Conservation (phyloP, 92 coral and sea anemone genomes). For the Parazoanthus atlanticus region DNA sequence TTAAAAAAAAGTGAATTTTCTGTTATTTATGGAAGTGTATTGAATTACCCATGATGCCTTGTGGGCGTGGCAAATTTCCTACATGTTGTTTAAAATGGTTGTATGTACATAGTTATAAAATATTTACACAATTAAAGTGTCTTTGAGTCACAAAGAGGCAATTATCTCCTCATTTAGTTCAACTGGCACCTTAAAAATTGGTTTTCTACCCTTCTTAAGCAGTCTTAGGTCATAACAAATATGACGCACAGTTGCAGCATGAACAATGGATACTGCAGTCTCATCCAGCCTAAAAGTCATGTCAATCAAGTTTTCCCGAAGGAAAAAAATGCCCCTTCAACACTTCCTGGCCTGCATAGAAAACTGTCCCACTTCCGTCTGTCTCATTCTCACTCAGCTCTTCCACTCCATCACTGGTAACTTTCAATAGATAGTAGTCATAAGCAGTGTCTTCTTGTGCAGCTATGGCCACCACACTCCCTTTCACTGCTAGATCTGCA, state of each 20-base stretch:
- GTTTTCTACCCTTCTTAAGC: conserved; percentile 52
- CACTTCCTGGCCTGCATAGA: background rate
- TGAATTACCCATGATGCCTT: conserved; percentile 17
- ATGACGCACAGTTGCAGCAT: conserved; percentile 38
- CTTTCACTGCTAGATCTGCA: background rate
- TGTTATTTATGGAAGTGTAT: background rate
- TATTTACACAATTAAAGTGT: background rate
- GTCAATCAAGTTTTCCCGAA: background rate
- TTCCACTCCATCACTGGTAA: background rate
- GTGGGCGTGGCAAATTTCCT: background rate
- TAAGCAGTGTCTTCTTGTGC: background rate
- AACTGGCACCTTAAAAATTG: conserved; percentile 49
- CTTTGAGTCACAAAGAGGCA: conserved; percentile 46
- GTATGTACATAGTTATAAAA: background rate
- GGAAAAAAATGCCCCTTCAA: background rate
- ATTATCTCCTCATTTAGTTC: conserved; percentile 45
- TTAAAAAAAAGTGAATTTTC: conserved; percentile 7
- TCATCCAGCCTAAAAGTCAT: background rate
- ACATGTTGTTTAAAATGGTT: conserved; percentile 8
- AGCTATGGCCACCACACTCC: background rate
- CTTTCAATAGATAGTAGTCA: background rate
- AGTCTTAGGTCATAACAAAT: conserved; percentile 44
- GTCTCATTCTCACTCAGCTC: background rate
- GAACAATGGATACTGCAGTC: conserved; percentile 11
- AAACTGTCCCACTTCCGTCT: background rate